Percentiles rank a stretch among this genome's conserved stretches.
Evolutionary conservation across 2,113 vertebrate genomes (phyloP).

Genomic region (Eupsittula cactorum): DNA sequence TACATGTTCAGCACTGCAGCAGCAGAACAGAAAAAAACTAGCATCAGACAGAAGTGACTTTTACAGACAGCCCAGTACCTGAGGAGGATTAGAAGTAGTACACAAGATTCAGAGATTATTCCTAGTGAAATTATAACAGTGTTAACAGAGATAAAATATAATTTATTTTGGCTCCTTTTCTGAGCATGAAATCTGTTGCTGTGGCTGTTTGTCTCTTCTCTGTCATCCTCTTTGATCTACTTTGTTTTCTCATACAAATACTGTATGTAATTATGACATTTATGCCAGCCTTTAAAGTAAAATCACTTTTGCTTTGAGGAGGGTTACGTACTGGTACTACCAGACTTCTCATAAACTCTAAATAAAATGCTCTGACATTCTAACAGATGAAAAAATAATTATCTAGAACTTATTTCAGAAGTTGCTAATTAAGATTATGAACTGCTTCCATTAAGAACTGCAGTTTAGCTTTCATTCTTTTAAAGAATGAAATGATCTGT

Average conservation of each 20-base stretch:
- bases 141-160: slow-evolving; percentile 57
- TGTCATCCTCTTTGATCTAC: slow-evolving; percentile 66
- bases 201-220: slow-evolving; percentile 49
- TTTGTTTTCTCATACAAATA: slow-evolving; percentile 63
- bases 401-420: slow-evolving; percentile 31
- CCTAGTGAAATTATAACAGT: slow-evolving; percentile 23
- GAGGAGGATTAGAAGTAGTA: slow-evolving; percentile 7
- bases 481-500: background rate
- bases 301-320: slow-evolving; percentile 53
- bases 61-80: background rate
- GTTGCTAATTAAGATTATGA: slow-evolving; percentile 36
- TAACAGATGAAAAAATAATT: slow-evolving; percentile 36
- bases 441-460: background rate
- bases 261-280: slow-evolving; percentile 66
- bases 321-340: slow-evolving; percentile 28
- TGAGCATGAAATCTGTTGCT: slow-evolving; percentile 32
- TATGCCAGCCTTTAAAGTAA: slow-evolving; percentile 63
- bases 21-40: background rate
- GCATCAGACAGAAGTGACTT: background rate
- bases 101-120: slow-evolving; percentile 31
- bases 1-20: background rate
- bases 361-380: slow-evolving; percentile 41
- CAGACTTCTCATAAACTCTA: slow-evolving; percentile 8
- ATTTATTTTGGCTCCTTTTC: slow-evolving; percentile 40
- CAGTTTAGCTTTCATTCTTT: background rate